Evolutionary conservation across 2,113 vertebrate genomes (phyloP), one percentile per base, ranked within the genome.

Genomic region (Cervus canadensis): DNA sequence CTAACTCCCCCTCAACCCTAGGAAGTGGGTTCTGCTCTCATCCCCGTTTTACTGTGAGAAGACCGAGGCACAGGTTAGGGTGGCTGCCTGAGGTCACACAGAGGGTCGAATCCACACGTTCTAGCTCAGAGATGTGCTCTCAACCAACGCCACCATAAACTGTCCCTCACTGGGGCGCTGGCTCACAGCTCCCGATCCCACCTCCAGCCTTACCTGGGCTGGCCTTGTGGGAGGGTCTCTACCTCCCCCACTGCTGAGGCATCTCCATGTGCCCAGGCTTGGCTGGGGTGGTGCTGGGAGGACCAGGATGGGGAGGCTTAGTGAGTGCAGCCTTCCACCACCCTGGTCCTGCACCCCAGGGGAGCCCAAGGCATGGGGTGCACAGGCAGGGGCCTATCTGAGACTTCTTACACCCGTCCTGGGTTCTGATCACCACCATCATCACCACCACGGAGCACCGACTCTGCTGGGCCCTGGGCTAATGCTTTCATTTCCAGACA

Each of bases 401-500:
- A 83, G 78, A 56, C 40, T 26, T 48, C 45, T 88, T 40, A 11
- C 57, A 54, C 48, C 50, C 7, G 2, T 14, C 12, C 48, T 14
- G 48, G 12, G 5, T 50, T 87, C 56, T 43, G 25, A 25, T 40
- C 7, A 56, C 36, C 23, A 57, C 5, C 28, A 6, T 33, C 45
- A 33, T 30, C 1, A 1, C 40, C 45, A 28, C 5, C 17, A 40
- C 26, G 1, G 14, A 33, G 26, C 43, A 78, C 8, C 1, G 7
- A 40, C 48, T 43, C n/a, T 5, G 60, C 26, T 7, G 52, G 48
- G 28, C 92, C 14, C 92, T 12, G 30, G n/a, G 26, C 62, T 91
- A 36, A 50, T 2, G 6, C 36, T 64, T 45, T 64, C 56, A 56
- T 56, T 87, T 91, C 67, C 62, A 28, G 56, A 48, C 0, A 23